Evolutionary conservation across 2,797 vertebrate species (phyloP), one percentile per base, ranked within the genome.

Genomic region (Pogoniulus pusillus): DNA sequence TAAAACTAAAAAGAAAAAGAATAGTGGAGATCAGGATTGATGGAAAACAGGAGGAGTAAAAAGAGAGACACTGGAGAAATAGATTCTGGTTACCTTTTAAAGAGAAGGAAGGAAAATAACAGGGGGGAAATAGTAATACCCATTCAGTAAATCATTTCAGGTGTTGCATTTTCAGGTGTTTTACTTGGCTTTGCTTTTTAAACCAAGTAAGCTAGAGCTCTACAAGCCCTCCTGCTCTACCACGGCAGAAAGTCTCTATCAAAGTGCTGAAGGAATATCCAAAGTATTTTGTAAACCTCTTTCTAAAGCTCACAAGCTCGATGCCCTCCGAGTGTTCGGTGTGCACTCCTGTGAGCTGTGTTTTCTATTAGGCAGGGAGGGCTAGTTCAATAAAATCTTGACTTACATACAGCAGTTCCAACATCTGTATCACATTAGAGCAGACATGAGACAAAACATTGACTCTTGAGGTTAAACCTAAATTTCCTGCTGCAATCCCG

Each of bases 371-470:
- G 95, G 93, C 93, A 94, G 87, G 91, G 93, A 96, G 91, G 73
- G 34, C 87, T 91, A 94, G 97, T 90, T 97, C 96, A 96, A 93
- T 96, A 97, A 97, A 89, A 93, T 82, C 94, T 96, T 94, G 79
- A 96, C 93, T 96, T 95, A 96, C 91, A 69, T 96, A 96, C 82
- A 96, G 94, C 94, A 95, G 93, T 97, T 94, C 90, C 93, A 94
- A 97, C 97, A 98, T 98, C 97, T 98, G 97, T 34, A 89, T 97
- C 93, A 60, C 82, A 97, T 98, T 98, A 98, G 91, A 95, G 92
- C 92, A 97, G 97, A 97, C 97, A 97, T 97, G 96, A 97, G 97
- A 97, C 97, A 97, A 97, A 97, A 97, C 96, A 97, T 53, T 94
- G 96, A 97, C 96, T 97, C 96, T 97, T 96, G 95, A 97, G 96